Base-by-base conservation (phyloP, 2,113 vertebrate genomes). In the Urocolius indicus region DNA sequence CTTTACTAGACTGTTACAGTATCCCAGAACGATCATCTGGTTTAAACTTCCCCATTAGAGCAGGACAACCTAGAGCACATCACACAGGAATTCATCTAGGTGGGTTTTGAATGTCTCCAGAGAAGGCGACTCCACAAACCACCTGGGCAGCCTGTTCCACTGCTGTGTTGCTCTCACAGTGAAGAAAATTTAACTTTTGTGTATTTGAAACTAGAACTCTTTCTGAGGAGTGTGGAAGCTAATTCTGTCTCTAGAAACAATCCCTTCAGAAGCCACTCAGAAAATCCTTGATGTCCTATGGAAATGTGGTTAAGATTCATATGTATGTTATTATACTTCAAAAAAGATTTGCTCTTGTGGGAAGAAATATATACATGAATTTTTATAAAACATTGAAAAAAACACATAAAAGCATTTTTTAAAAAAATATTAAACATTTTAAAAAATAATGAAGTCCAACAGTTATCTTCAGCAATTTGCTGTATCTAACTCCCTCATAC, bases 311-410 rank as follows among this genome's bases (percentile, higher is more conserved):
- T 48, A 68, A 26, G 13, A 46, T 58, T 58, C 66, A 29, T 11
- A 3, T 6, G 2, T 13, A 34, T 6, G 5, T n/a, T 62, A 63
- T 38, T 48, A 45, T 3, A 65, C 6, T 14, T 43, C 0, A 17
- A 36, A 73, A 71, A 69, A 43, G 0, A 17, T 41, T 48, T 65
- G 1, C 2, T 77, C 4, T 3, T 45, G 4, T 75, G 7, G 8
- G 7, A 30, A 14, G 8, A 59, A 38, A 78, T 26, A 32, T 5
- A 38, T 6, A 12, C 2, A 41, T 11, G 24, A 36, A 48, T 45
- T 17, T 41, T 41, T 41, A 41, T 41, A 41, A 41, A 41, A 41
- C 38, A 41, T 12, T n/a, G n/a, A n/a, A 10, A 22, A 22, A 66
- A 52, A 59, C 27, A 7, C 6, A 32, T 24, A 27, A 8, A 17